phyloP scores from a whole-genome alignment of 2,113 vertebrate genomes.

The Pyrgilauda ruficollis region DNA sequence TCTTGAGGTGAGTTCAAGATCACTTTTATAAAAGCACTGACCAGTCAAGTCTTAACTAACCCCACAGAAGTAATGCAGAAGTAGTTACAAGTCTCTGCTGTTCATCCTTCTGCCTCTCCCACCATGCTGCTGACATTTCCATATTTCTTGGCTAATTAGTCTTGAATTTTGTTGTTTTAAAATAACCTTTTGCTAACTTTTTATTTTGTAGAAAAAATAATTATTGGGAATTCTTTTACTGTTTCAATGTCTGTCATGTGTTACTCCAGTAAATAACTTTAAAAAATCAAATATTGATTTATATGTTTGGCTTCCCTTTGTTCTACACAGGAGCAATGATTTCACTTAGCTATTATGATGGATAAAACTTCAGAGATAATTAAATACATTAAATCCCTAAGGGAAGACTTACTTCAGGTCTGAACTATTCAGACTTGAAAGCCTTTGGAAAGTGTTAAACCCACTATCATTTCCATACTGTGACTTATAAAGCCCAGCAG shows the following conservation, averaged over 20 bases:
- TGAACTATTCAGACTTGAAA: constrained; percentile 65
- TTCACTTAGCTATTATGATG: constrained; percentile 66
- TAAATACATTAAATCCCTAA: constrained; percentile 64
- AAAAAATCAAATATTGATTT: constrained; percentile 67
- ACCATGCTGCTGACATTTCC: neutral
- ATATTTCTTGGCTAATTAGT: neutral
- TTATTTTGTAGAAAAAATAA: neutral
- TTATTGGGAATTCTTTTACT: neutral
- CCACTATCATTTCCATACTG: neutral
- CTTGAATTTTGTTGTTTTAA: neutral
- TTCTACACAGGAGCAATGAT: constrained; percentile 51
- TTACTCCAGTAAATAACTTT: constrained; percentile 46
- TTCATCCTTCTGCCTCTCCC: neutral
- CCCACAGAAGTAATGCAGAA: neutral
- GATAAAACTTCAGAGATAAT: constrained; percentile 71
- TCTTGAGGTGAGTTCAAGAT: neutral
- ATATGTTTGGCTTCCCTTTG: constrained; percentile 56
- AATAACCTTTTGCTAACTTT: neutral
- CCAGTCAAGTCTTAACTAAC: neutral
- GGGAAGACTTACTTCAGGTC: constrained; percentile 59
- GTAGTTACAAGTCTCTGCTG: neutral
- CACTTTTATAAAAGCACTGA: neutral
- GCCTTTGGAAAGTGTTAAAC: constrained; percentile 43
- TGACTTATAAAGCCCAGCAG: neutral
- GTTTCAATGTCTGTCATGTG: neutral